Evolutionary conservation across 2,888 invertebrate species (phyloP).

Genomic region (Deilephila porcellus): DNA sequence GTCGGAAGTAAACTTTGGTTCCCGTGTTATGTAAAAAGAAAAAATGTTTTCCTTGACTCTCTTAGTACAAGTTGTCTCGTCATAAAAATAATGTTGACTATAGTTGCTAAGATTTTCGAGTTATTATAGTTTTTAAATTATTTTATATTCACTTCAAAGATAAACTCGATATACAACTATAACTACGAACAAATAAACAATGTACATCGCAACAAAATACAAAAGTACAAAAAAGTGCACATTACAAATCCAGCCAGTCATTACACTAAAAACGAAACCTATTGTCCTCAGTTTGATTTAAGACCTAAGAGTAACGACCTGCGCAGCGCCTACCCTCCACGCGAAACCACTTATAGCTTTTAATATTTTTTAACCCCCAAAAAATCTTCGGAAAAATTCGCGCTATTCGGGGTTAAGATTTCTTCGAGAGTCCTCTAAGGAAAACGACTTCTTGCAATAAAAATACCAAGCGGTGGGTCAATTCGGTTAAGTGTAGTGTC

Average conservation of each 20-base stretch:
- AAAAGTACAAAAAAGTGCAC: background rate
- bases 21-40: too few relatives aligned
- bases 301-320: background rate
- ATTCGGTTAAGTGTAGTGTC: slow-evolving; percentile 66
- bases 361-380: slow-evolving; percentile 25
- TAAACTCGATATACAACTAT: background rate
- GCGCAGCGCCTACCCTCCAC: too few relatives aligned
- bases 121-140: background rate
- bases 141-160: background rate
- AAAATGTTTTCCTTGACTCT: too few relatives aligned
- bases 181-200: background rate
- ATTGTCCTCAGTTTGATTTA: slow-evolving; percentile 1
- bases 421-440: slow-evolving; percentile 12
- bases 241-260: background rate
- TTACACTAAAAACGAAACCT: background rate
- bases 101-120: too few relatives aligned
- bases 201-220: background rate
- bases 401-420: slow-evolving; percentile 27
- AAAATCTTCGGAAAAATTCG: slow-evolving; percentile 23
- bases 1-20: too few relatives aligned
- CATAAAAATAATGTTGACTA: too few relatives aligned
- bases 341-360: slow-evolving; percentile 17
- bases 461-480: slow-evolving; percentile 64
- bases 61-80: too few relatives aligned
- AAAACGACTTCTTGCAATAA: slow-evolving; percentile 54